Evolutionary conservation across 2,113 vertebrate species (phyloP).

Genomic region (Eurypyga helias): DNA sequence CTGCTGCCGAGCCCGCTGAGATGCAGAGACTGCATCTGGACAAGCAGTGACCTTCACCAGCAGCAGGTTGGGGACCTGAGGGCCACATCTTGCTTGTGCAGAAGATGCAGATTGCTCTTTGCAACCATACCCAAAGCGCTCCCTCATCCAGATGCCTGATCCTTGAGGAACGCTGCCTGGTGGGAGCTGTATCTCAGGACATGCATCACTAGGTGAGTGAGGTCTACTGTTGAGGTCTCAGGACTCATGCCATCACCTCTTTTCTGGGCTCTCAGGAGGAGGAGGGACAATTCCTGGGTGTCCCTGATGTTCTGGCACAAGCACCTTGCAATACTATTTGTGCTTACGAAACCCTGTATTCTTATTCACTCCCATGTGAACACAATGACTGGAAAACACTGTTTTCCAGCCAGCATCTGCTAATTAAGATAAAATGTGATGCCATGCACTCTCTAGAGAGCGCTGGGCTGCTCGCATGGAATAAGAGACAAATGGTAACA

Average conservation of each 20-base stretch:
- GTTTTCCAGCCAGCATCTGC: neutral
- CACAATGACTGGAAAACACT: neutral
- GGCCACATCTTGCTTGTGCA: neutral
- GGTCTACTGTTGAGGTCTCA: neutral
- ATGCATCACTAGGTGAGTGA: neutral
- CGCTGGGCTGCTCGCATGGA: neutral
- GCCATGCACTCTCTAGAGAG: neutral
- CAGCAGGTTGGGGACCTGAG: neutral
- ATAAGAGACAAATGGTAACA: neutral
- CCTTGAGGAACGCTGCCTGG: neutral
- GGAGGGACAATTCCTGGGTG: neutral
- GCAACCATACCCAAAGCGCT: neutral
- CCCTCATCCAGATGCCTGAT: fast-evolving
- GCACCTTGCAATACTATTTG: neutral
- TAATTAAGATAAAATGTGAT: neutral
- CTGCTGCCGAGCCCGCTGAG: neutral
- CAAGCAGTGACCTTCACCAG: neutral
- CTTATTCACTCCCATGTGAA: neutral
- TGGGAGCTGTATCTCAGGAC: neutral
- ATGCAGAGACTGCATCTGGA: neutral
- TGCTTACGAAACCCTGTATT: neutral
- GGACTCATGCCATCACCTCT: neutral
- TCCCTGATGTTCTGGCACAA: neutral
- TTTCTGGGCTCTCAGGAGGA: neutral
- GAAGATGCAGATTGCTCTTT: neutral